These are phyloP conservation scores for Erynnis tages DNA, from an alignment of 2,888 invertebrate genomes.

Conservation along the genomic window DNA sequence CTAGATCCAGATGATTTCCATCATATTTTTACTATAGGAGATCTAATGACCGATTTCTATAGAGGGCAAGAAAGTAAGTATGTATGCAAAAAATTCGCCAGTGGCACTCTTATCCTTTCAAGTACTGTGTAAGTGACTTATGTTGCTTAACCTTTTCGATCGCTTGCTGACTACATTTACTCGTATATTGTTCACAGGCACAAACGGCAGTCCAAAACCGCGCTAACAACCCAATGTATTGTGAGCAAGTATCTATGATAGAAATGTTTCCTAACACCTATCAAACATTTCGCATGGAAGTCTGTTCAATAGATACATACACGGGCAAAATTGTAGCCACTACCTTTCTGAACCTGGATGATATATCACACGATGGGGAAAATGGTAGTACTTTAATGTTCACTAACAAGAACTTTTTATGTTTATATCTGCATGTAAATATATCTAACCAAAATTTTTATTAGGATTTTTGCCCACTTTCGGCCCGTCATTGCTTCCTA, in stretches of 20 bases:
- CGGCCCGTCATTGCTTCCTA: slow-evolving; percentile 90
- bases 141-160: too few species aligned
- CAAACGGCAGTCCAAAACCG: slow-evolving; percentile 84
- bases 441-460: too few species aligned
- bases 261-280: slow-evolving; percentile 92
- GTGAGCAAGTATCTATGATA: slow-evolving; percentile 88
- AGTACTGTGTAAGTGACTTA: too few species aligned
- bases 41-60: too few species aligned
- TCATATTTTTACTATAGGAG: too few species aligned
- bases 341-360: slow-evolving; percentile 46
- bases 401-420: too few species aligned
- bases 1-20: too few species aligned
- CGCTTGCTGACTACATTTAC: slow-evolving; percentile 36
- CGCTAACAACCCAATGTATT: slow-evolving; percentile 86
- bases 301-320: slow-evolving; percentile 69
- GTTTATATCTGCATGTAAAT: too few species aligned
- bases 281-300: slow-evolving; percentile 86
- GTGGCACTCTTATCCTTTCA: too few species aligned
- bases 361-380: slow-evolving; percentile 64
- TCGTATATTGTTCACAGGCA: slow-evolving; percentile 64
- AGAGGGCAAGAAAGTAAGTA: too few species aligned
- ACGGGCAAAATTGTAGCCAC: slow-evolving; percentile 59
- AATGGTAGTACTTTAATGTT: slow-evolving; percentile 47
- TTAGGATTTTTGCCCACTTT: slow-evolving; percentile 89
- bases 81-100: too few species aligned